Percentiles rank a stretch among this genome's conserved stretches.
phyloP scores from a whole-genome alignment of 2,797 vertebrate genomes.

The Amniataba percoides region DNA sequence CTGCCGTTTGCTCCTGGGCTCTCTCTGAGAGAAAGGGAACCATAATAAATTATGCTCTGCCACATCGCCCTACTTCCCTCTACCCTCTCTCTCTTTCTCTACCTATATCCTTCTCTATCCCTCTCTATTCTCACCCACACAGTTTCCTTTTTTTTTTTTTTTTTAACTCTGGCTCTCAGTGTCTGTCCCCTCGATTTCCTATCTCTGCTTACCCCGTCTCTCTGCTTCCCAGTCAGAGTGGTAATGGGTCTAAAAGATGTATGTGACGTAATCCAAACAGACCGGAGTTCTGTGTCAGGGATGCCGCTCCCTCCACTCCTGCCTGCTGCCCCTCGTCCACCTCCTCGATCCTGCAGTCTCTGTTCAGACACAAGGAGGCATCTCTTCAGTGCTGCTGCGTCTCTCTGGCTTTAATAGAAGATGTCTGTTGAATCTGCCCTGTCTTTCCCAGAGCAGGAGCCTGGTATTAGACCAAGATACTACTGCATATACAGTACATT shows the following conservation, averaged over 20 bases:
- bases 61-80: conserved; percentile 67
- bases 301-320: conserved; percentile 46
- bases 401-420: conserved; percentile 25
- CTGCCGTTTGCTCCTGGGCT: conserved; percentile 61
- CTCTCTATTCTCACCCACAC: conserved; percentile 50
- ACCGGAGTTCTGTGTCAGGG: conserved; percentile 71
- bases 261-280: conserved; percentile 80
- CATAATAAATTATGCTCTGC: conserved; percentile 71
- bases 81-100: conserved; percentile 21
- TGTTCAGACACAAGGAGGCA: conserved; percentile 31
- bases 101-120: conserved; percentile 33
- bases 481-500: background rate
- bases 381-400: conserved; percentile 28
- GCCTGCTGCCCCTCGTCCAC: conserved; percentile 22
- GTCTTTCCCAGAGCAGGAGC: background rate
- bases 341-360: conserved; percentile 51
- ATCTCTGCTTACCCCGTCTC: conserved; percentile 38
- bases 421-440: conserved; percentile 12
- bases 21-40: conserved; percentile 68
- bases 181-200: conserved; percentile 42
- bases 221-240: conserved; percentile 43
- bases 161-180: conserved; percentile 38
- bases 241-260: conserved; percentile 79
- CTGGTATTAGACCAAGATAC: background rate
- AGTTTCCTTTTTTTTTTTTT: conserved; percentile 50